These are phyloP conservation scores for Eurystomus glaucurus DNA, from an alignment of 2,797 vertebrate species.

Conservation along the genomic window DNA sequence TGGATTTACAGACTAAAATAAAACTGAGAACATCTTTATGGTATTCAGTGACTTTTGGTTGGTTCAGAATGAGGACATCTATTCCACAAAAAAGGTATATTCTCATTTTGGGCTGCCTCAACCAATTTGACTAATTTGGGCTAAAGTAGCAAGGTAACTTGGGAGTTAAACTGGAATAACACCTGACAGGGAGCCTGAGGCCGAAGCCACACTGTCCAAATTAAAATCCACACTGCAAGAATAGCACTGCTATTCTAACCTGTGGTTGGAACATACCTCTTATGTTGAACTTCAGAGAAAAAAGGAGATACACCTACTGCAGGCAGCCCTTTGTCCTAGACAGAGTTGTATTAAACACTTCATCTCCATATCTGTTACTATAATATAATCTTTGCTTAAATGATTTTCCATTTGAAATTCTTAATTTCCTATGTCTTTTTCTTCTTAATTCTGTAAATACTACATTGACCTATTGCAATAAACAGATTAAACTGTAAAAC, in stretches of 20 bases:
- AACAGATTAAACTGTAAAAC: neutral
- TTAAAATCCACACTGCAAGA: slow-evolving; percentile 22
- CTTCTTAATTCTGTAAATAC: neutral
- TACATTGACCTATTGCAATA: neutral
- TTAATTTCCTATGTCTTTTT: neutral
- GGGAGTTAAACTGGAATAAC: neutral
- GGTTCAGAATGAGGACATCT: neutral
- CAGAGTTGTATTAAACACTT: neutral
- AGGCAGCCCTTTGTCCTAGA: neutral
- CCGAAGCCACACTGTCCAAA: neutral
- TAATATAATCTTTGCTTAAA: neutral
- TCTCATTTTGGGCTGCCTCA: neutral
- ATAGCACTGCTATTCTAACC: neutral
- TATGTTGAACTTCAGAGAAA: neutral
- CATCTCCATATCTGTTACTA: neutral
- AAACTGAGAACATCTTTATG: neutral
- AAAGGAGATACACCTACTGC: neutral
- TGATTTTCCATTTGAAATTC: neutral
- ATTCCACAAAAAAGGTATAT: neutral
- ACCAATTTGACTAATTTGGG: neutral
- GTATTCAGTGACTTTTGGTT: neutral
- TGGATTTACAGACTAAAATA: neutral
- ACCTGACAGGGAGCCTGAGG: neutral
- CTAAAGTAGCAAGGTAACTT: neutral
- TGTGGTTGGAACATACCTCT: neutral